Evolutionary conservation across 2,888 invertebrate genomes (phyloP), one percentile per base, ranked within the genome.

Genomic region (Galeopsomyia nigrocyanea): DNA sequence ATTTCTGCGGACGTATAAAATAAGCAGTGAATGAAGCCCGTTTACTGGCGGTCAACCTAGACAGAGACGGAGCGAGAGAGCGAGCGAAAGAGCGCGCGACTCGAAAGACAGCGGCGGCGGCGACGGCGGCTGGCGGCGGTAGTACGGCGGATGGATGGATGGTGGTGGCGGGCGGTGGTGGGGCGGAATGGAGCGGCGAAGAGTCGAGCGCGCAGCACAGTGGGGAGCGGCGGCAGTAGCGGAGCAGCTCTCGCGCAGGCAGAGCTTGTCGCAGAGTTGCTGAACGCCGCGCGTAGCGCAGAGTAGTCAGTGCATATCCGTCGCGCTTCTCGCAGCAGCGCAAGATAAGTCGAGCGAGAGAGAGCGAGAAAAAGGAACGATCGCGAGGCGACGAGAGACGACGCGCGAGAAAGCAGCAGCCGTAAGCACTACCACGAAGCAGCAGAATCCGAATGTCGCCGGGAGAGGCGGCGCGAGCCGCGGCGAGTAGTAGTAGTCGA

Each of bases 21-120:
- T 83, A 84, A 84, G 84, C 84, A 81, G 83, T 86, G 85, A 85
- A 86, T 86, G 86, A 86, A 86, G 84, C 86, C 82, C 84, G 85
- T 83, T 75, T 75, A 73, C 66, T 47, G 70, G 72, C 72, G 83
- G 80, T 79, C 83, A 80, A 82, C 83, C 83, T 83, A 82, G 83
- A 84, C 83, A 82, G 82, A 79, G 78, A 79, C 78, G 82, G 76
- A 75, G 79, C 62, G 76, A n/a, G 56, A 55, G 47, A 21, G 51
- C 7, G 26, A 31, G 47, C 16, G 60, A 21, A 17, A 10, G 64
- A 53, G 53, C 21, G 16, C 17, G 60, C 61, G 19, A 14, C 55
- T 22, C 55, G 58, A 63, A 49, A 22, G 57, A 49, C 50, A 57
- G 62, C 62, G 49, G 31, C 14, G 51, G 31, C n/a, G 47, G 47